phyloP scores from a whole-genome alignment of 2,113 vertebrate genomes.

The Cathartes aura region DNA sequence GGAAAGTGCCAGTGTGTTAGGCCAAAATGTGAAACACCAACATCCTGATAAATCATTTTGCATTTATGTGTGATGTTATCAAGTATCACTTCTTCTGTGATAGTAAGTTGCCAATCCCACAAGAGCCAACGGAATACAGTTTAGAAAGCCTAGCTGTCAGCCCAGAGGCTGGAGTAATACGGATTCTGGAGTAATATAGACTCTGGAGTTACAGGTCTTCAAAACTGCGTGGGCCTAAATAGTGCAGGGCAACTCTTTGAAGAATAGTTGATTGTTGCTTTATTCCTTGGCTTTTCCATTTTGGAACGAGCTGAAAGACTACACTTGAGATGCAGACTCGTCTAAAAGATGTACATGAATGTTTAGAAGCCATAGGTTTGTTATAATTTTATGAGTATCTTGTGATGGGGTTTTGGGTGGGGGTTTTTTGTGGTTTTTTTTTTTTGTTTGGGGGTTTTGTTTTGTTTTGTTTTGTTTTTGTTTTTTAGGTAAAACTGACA shows the following conservation, averaged over 20 bases:
- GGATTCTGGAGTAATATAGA: neutral
- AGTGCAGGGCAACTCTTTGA: neutral
- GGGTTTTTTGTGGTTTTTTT: neutral
- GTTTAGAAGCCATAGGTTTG: neutral
- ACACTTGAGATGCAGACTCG: neutral
- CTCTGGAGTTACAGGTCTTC: neutral
- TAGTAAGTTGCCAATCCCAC: neutral
- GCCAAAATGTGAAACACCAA: neutral
- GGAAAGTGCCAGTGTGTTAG: neutral
- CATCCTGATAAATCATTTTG: neutral
- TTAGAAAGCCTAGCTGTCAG: neutral
- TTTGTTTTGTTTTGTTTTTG: neutral
- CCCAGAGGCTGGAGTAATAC: neutral
- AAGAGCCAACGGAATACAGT: neutral
- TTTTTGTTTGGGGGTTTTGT: neutral
- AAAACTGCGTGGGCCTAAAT: neutral
- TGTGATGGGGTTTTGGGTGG: neutral
- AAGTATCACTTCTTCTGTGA: neutral
- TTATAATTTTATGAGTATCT: neutral
- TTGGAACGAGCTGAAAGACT: neutral
- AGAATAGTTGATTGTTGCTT: neutral
- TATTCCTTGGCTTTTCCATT: neutral
- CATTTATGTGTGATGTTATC: neutral
- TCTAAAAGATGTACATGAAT: neutral
- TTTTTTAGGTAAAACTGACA: conserved; percentile 83